Percentiles rank a stretch among this genome's conserved stretches.
Evolutionary conservation across 2,797 vertebrate species (phyloP).

Genomic region (Austrolebias charrua): DNA sequence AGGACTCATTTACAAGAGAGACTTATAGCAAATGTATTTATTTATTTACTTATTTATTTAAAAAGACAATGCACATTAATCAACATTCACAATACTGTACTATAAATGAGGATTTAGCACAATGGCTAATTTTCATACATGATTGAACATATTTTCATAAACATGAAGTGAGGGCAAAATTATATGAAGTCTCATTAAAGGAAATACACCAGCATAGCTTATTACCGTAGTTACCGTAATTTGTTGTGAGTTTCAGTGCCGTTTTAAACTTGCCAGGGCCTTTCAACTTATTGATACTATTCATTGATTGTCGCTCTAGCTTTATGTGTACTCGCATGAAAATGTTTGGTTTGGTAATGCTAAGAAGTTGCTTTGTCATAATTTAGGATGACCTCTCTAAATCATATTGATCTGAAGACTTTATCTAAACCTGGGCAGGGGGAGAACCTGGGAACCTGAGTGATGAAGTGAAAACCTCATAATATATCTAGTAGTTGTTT

Average conservation of each 20-base stretch:
- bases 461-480: background rate
- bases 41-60: too few relatives aligned
- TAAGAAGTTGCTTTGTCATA: conserved; percentile 1
- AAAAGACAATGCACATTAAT: too few relatives aligned
- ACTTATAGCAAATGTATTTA: too few relatives aligned
- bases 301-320: background rate
- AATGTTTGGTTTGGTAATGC: background rate
- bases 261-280: background rate
- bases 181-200: too few relatives aligned
- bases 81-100: too few relatives aligned
- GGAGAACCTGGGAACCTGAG: background rate
- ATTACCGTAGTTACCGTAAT: background rate
- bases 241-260: background rate
- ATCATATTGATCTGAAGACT: background rate
- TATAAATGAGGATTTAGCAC: too few relatives aligned
- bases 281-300: background rate
- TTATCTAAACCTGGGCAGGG: background rate
- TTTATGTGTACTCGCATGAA: background rate
- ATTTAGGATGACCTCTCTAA: background rate
- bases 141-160: too few relatives aligned
- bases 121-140: too few relatives aligned
- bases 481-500: conserved; percentile 4
- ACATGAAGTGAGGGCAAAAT: too few relatives aligned
- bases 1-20: too few relatives aligned
- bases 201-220: too few relatives aligned